These are phyloP conservation scores for Luperina nickerlii DNA, from an alignment of 2,888 invertebrate species.

Conservation along the genomic window DNA sequence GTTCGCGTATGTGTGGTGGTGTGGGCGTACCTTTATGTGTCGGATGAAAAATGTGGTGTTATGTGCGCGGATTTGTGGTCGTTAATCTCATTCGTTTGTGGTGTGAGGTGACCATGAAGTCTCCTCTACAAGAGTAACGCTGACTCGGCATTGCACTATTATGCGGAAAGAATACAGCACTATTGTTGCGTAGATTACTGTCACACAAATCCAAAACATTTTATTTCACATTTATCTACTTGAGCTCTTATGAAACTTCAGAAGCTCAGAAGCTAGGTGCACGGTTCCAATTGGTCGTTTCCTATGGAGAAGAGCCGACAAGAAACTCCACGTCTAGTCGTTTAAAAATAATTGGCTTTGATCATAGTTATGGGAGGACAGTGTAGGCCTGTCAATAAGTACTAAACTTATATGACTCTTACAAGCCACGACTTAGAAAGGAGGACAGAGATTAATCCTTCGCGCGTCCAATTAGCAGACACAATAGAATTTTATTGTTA, in stretches of 20 bases:
- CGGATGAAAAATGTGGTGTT: slow-evolving; percentile 55
- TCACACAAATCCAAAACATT: background rate
- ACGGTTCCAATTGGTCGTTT: background rate
- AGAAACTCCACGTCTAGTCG: background rate
- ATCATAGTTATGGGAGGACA: too few relatives aligned
- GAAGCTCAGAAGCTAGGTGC: background rate
- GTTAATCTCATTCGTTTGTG: slow-evolving; percentile 40
- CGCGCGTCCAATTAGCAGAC: too few relatives aligned
- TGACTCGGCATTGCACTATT: background rate
- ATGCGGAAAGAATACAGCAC: background rate
- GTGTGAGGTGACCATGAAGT: background rate
- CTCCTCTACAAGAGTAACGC: background rate
- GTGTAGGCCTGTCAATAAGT: too few relatives aligned
- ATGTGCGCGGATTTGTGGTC: slow-evolving; percentile 42
- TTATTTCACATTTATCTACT: background rate
- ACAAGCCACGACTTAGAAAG: background rate
- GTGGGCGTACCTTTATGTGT: slow-evolving; percentile 67
- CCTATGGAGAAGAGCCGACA: background rate
- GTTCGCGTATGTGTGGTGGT: slow-evolving; percentile 64
- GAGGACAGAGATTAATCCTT: background rate
- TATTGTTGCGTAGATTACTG: background rate
- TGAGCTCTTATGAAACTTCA: background rate
- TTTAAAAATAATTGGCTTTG: background rate
- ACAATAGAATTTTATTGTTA: too few relatives aligned
- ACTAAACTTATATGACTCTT: too few relatives aligned